These are phyloP conservation scores for Ectemnius continuus DNA, from an alignment of 2,888 invertebrate genomes.

Conservation along the genomic window DNA sequence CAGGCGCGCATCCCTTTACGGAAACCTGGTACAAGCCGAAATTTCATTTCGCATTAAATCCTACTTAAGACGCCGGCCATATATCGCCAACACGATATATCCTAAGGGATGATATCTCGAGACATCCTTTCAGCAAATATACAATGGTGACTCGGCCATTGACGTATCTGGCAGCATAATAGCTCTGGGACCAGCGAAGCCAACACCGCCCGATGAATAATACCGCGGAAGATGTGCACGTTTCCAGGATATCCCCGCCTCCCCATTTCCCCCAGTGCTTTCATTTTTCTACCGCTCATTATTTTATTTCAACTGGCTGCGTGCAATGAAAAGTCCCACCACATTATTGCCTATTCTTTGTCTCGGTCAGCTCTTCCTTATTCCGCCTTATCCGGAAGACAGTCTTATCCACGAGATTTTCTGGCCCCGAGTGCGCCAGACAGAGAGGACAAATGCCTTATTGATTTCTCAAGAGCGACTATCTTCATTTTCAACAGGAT, in stretches of 20 bases:
- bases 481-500: not conserved
- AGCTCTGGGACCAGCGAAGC: conserved; percentile 20
- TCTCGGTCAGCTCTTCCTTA: conserved; percentile 3
- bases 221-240: conserved; percentile 27
- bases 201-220: conserved; percentile 39
- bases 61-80: conserved; percentile 8
- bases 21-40: too few species aligned
- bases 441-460: conserved; percentile 11
- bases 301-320: conserved; percentile 64
- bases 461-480: not conserved
- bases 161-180: conserved; percentile 33
- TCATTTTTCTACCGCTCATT: conserved; percentile 58
- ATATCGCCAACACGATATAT: conserved; percentile 13
- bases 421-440: not conserved
- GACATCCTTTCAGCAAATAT: conserved; percentile 40
- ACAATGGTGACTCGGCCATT: conserved; percentile 32
- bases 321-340: conserved; percentile 51
- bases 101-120: conserved; percentile 7
- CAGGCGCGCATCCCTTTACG: too few species aligned
- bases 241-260: conserved; percentile 30
- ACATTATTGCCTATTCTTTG: conserved; percentile 27
- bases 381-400: conserved; percentile 15
- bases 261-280: conserved; percentile 36
- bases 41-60: too few species aligned
- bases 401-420: conserved; percentile 13